A percentile compares a stretch with the other conserved stretches of the same genome.
Evolutionary conservation across 2,797 vertebrate species (phyloP).

Genomic region (Phyllotis vaccarum): DNA sequence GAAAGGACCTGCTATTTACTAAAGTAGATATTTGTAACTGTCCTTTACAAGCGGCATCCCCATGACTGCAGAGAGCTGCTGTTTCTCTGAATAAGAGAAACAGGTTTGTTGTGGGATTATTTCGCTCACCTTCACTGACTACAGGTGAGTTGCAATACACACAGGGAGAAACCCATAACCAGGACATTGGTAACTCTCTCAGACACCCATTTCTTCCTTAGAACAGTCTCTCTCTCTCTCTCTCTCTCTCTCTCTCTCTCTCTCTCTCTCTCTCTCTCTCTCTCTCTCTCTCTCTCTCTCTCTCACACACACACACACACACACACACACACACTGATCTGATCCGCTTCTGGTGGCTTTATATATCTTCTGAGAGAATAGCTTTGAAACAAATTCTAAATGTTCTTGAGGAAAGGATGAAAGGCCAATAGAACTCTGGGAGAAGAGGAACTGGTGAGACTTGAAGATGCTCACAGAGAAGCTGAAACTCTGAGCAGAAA

Average conservation of each 20-base stretch:
- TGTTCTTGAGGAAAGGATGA: neutral
- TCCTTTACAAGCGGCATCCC: neutral
- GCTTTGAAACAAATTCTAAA: neutral
- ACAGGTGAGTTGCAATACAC: neutral
- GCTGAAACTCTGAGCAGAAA: neutral
- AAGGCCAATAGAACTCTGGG: neutral
- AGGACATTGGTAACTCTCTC: neutral
- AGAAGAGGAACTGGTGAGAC: neutral
- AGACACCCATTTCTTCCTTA: neutral
- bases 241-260: too few species aligned
- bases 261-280: too few species aligned
- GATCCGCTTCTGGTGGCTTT: constrained; percentile 4
- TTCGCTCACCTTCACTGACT: neutral
- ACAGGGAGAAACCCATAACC: neutral
- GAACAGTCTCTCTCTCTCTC: neutral
- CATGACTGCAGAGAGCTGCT: neutral
- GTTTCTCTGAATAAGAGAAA: neutral
- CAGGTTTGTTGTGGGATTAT: neutral
- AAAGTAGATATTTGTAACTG: neutral
- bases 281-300: too few species aligned
- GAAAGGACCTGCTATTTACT: neutral
- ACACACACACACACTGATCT: neutral
- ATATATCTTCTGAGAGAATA: neutral
- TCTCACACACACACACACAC: neutral
- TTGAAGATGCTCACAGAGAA: neutral